Conservation (phyloP, 1,140 invertebrate genomes). For the Plectrocnemia conspersa region DNA sequence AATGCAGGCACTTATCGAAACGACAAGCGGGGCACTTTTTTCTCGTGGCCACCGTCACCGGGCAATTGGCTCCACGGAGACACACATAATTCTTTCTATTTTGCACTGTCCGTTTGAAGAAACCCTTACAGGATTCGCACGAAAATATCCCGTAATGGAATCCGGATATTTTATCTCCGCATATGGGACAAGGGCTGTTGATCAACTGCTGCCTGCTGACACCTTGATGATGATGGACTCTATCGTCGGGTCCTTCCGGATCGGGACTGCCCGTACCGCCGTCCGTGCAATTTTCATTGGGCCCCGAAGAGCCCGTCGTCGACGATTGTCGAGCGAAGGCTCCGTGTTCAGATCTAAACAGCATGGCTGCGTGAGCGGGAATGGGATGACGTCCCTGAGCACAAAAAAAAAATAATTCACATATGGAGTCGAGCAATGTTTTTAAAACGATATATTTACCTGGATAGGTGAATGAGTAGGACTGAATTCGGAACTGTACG, state of each 20-base stretch:
- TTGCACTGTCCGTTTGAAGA: slow-evolving; percentile 97
- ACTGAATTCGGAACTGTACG: slow-evolving; percentile 68
- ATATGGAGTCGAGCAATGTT: slow-evolving; percentile 15
- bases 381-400: slow-evolving; percentile 43
- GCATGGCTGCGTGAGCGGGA: slow-evolving; percentile 15
- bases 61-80: slow-evolving; percentile 83
- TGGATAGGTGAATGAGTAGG: slow-evolving; percentile 85
- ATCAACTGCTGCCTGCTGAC: slow-evolving; percentile 82
- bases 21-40: slow-evolving; percentile 96
- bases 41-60: slow-evolving; percentile 84
- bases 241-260: slow-evolving; percentile 41
- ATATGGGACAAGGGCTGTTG: slow-evolving; percentile 87
- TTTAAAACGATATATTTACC: slow-evolving; percentile 41
- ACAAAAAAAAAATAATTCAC: slow-evolving; percentile 12
- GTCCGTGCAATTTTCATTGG: slow-evolving; percentile 5
- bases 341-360: slow-evolving; percentile 31
- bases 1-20: slow-evolving; percentile 93
- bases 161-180: slow-evolving; percentile 91
- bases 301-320: slow-evolving; percentile 2
- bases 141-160: slow-evolving; percentile 96
- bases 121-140: slow-evolving; percentile 96
- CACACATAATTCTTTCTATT: slow-evolving; percentile 97
- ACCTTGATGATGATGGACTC: slow-evolving; percentile 54
- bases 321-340: slow-evolving; percentile 20
- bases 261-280: slow-evolving; percentile 42